A percentile compares a stretch with the other conserved stretches of the same genome.
Evolutionary conservation across 1,140 invertebrate species (phyloP).

Genomic region (Scaptomyza pallida): DNA sequence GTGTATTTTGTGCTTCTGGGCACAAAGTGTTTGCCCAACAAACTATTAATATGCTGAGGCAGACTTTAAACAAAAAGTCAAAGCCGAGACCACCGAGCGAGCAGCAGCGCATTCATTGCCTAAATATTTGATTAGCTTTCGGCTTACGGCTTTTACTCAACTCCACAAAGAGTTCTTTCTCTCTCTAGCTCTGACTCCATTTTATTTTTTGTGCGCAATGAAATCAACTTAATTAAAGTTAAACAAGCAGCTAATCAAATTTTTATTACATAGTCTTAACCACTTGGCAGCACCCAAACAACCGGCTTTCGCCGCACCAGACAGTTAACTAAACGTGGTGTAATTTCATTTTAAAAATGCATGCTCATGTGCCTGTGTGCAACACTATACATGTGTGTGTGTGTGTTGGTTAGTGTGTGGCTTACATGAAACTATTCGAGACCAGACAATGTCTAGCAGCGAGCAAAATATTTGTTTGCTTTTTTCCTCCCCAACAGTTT

Average conservation of each 20-base stretch:
- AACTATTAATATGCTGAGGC: slow-evolving; percentile 62
- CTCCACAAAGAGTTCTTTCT: slow-evolving; percentile 6
- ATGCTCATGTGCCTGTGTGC: slow-evolving; percentile 33
- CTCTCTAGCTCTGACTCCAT: slow-evolving; percentile 6
- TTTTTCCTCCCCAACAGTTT: slow-evolving; percentile 7
- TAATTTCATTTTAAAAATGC: slow-evolving; percentile 80
- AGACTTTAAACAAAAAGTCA: slow-evolving; percentile 20
- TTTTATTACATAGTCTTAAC: slow-evolving; percentile 69
- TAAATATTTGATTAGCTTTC: slow-evolving; percentile 75
- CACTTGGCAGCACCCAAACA: slow-evolving; percentile 1
- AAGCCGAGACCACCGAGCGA: too few relatives aligned
- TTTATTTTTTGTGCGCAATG: slow-evolving; percentile 27
- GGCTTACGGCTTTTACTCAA: slow-evolving; percentile 1
- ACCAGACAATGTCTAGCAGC: background rate
- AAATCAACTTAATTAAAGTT: slow-evolving; percentile 79
- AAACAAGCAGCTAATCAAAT: slow-evolving; percentile 82
- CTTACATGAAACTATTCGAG: slow-evolving; percentile 29
- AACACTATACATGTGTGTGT: slow-evolving; percentile 11
- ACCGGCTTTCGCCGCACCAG: slow-evolving; percentile 4
- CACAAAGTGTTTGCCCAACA: slow-evolving; percentile 49
- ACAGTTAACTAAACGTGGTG: slow-evolving; percentile 61
- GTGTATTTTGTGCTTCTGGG: slow-evolving; percentile 25
- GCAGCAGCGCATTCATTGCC: slow-evolving; percentile 27
- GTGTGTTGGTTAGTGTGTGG: background rate
- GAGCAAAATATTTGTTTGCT: slow-evolving; percentile 8